Base-by-base conservation (phyloP, 2,797 vertebrate species). In the Darevskia mixta region DNA sequence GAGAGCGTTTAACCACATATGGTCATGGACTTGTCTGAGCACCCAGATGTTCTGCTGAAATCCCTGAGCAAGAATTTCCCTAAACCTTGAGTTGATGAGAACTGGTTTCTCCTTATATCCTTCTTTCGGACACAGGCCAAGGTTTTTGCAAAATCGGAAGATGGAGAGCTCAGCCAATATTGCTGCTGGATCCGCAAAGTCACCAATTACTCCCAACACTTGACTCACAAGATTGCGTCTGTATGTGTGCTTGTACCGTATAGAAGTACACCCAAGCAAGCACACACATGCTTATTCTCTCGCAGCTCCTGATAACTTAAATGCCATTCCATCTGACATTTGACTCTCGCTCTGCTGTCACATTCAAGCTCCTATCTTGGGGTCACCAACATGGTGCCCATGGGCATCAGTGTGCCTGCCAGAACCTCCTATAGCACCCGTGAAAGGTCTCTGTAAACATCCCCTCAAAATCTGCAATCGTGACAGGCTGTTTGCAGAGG, bases 1-100 rank as follows among this genome's bases (percentile, higher is more conserved):
- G 38, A 91, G 73, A 23, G 87, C 86, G 86, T 83, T 75, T 67
- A 82, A 38, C 82, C 35, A 89, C 69, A 89, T 92, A 91, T 86
- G 90, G 88, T 64, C 29, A 45, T 45, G 55, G 84, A 55, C 71
- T 92, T 85, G 55, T 75, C 69, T 38, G 6, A 25, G 4, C 82
- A 91, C 67, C 3, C 32, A 87, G 66, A 92, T 89, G 92, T 58
- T 66, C 90, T 35, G 49, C 11, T 45, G 69, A 29, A 29, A 84
- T 79, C 82, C 32, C 41, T 64, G 35, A n/a, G 18, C 23, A 41
- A 25, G 29, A 45, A 79, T 72, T 11, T 64, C 55, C 49, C 29
- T 73, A 88, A 72, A 79, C 75, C 35, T 84, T 58, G 29, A 72
- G 35, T 41, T 27, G 45, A 35, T 43, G 32, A 27, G 71, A 80